phyloP scores from a whole-genome alignment of 2,797 vertebrate species.

The Myiothlypis chrysogaster region DNA sequence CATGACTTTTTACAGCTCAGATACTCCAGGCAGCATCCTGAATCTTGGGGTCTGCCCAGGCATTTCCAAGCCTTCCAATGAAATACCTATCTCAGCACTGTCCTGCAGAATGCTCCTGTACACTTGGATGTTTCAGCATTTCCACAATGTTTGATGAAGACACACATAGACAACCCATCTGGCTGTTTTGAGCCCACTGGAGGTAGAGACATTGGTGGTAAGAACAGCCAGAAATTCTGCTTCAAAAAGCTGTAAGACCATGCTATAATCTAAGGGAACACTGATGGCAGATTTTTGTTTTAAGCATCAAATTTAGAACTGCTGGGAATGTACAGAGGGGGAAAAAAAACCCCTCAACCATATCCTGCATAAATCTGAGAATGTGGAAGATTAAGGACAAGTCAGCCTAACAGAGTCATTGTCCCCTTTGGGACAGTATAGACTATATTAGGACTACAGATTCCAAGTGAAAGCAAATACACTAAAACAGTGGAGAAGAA shows the following conservation, averaged over 20 bases:
- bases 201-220: neutral
- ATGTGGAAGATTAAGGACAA: neutral
- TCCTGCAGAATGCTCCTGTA: neutral
- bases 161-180: neutral
- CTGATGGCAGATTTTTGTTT: neutral
- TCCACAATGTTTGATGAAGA: neutral
- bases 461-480: neutral
- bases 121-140: neutral
- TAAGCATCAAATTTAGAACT: neutral
- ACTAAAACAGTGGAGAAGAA: neutral
- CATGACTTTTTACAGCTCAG: neutral
- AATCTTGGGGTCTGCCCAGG: neutral
- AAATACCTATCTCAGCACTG: neutral
- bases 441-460: neutral
- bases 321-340: neutral
- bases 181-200: neutral
- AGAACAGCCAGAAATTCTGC: neutral
- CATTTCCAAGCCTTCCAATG: neutral
- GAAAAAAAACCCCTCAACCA: rapidly evolving
- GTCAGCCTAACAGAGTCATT: neutral
- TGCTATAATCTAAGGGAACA: neutral
- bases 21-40: neutral
- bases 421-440: neutral
- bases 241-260: neutral
- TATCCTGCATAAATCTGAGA: neutral